A percentile compares a stretch with the other conserved stretches of the same genome.
Conservation (phyloP, 37 sponge, comb jelly and placozoan genomes). For the Tethya wilhelma region DNA sequence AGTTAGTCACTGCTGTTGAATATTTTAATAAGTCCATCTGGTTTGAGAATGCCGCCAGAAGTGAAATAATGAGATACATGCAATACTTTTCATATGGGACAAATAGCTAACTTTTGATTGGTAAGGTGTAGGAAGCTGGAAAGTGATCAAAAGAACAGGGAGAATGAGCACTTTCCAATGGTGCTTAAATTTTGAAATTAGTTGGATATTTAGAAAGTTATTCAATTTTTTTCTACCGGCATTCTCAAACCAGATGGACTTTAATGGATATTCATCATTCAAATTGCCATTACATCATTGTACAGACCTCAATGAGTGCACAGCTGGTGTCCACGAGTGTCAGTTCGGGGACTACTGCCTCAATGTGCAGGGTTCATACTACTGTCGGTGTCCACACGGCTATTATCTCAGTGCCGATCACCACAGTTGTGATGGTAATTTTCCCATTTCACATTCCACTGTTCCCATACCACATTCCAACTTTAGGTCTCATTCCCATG, state of each 20-base stretch:
- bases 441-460: no score
- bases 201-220: background rate
- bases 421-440: slow-evolving; percentile 27
- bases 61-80: no score
- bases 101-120: no score
- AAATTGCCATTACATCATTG: background rate
- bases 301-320: slow-evolving; percentile 56
- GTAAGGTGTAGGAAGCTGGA: no score
- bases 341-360: slow-evolving; percentile 28
- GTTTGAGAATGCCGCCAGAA: no score
- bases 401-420: background rate
- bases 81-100: no score
- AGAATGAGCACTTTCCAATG: background rate
- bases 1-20: background rate
- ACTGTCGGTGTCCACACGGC: slow-evolving; percentile 33
- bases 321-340: slow-evolving; percentile 15
- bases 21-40: no score
- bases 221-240: background rate
- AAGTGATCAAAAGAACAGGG: no score
- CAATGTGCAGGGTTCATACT: slow-evolving; percentile 41
- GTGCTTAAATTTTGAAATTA: background rate
- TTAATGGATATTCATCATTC: background rate
- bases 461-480: no score
- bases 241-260: background rate
- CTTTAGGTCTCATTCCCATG: background rate